phyloP scores from a whole-genome alignment of 2,113 vertebrate genomes.

The Callocephalon fimbriatum region DNA sequence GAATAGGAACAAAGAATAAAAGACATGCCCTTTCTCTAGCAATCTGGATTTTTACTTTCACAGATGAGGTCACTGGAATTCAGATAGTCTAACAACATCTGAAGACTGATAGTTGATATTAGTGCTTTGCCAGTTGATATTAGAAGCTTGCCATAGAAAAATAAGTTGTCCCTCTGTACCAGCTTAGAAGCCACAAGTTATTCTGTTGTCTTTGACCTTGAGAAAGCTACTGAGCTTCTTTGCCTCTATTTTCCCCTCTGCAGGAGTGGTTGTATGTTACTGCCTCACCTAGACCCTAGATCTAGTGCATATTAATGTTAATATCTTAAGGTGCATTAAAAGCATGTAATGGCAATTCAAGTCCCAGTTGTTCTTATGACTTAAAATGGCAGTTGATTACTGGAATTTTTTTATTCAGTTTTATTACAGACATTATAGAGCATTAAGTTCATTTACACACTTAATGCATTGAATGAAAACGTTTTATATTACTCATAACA shows the following conservation, averaged over 20 bases:
- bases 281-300: neutral
- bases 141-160: neutral
- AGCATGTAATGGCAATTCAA: neutral
- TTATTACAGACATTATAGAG: constrained; percentile 18
- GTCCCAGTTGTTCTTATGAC: neutral
- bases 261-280: neutral
- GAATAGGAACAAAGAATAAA: neutral
- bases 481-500: neutral
- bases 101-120: neutral
- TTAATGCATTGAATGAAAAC: neutral
- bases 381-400: constrained; percentile 15
- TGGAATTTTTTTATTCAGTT: neutral
- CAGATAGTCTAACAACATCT: neutral
- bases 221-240: constrained; percentile 3
- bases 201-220: constrained; percentile 33
- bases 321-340: constrained; percentile 11
- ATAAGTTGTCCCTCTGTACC: neutral
- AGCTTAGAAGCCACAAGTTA: neutral
- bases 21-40: neutral
- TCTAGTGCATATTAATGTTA: neutral
- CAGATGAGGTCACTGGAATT: neutral
- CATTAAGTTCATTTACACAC: constrained; percentile 46
- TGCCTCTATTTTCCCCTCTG: neutral
- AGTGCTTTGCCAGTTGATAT: neutral
- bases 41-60: neutral